phyloP scores from a whole-genome alignment of 2,113 vertebrate species.

The Morone saxatilis region DNA sequence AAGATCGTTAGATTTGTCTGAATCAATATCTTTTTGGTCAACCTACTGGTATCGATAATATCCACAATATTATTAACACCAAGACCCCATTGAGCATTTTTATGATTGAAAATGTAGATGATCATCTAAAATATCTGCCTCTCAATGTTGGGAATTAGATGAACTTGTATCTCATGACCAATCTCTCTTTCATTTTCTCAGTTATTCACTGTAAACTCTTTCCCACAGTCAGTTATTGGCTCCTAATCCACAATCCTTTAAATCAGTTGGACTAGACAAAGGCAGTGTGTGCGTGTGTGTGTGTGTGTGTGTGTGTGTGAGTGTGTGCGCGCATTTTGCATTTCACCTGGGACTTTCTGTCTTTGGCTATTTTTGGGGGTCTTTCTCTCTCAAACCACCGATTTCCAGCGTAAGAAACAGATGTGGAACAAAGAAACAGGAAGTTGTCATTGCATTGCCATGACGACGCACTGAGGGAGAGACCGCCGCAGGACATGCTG shows the following conservation, averaged over 20 bases:
- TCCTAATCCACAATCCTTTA: background rate
- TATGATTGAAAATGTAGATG: background rate
- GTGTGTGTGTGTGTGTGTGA: background rate
- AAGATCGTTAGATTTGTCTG: background rate
- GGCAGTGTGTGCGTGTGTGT: background rate
- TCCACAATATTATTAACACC: background rate
- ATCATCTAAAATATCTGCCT: too few relatives aligned
- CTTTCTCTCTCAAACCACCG: background rate
- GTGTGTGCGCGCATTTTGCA: background rate
- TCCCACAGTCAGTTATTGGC: conserved; percentile 19
- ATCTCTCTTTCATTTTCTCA: background rate
- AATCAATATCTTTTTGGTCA: background rate
- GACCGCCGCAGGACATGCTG: background rate
- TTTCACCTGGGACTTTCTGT: conserved; percentile 26
- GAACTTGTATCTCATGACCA: background rate
- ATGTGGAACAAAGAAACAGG: conserved; percentile 18
- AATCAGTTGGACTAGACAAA: background rate
- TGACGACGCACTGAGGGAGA: background rate
- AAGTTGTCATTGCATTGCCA: conserved; percentile 10
- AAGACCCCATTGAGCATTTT: background rate
- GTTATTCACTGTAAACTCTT: background rate
- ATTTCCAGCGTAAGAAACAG: background rate
- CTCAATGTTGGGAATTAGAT: background rate
- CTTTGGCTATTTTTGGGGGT: conserved; percentile 2
- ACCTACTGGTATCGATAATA: background rate